Conservation (phyloP, 2,113 vertebrate genomes). For the Percopsis transmontana region DNA sequence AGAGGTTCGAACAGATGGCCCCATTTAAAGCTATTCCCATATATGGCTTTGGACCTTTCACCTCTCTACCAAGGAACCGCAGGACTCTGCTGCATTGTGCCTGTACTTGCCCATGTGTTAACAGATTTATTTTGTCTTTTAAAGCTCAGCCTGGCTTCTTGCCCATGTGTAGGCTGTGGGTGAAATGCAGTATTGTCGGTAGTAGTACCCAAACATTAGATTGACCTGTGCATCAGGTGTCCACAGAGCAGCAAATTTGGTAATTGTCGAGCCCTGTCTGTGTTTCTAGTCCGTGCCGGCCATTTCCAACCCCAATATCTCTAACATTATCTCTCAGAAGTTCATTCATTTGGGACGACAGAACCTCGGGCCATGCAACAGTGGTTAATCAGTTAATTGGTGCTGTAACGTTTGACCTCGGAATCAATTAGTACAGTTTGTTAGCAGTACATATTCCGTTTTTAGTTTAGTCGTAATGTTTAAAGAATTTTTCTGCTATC, state of each 20-base stretch:
- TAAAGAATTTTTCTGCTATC: too few relatives aligned
- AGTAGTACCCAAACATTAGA: not conserved
- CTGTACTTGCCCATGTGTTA: slow-evolving; percentile 3
- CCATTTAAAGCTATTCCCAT: slow-evolving; percentile 45
- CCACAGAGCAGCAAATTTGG: not conserved
- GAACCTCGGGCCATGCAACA: too few relatives aligned
- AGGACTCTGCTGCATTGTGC: slow-evolving; percentile 8
- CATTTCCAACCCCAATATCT: too few relatives aligned
- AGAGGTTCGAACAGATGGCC: slow-evolving; percentile 49
- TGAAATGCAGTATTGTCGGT: not conserved
- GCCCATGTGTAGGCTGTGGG: not conserved
- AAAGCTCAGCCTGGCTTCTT: not conserved
- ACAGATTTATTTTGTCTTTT: slow-evolving; percentile 3
- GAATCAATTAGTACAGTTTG: too few relatives aligned
- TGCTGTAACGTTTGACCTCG: too few relatives aligned
- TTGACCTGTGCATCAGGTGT: not conserved
- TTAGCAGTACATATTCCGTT: too few relatives aligned
- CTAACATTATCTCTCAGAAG: too few relatives aligned
- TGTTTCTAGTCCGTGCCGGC: not conserved
- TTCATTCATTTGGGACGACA: not conserved
- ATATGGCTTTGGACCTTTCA: slow-evolving; percentile 30
- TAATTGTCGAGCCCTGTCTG: not conserved
- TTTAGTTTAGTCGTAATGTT: too few relatives aligned
- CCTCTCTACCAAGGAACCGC: not conserved
- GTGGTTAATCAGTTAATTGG: too few relatives aligned